Conservation (phyloP, 2,888 invertebrate species). For the Pristionchus japonicus region DNA sequence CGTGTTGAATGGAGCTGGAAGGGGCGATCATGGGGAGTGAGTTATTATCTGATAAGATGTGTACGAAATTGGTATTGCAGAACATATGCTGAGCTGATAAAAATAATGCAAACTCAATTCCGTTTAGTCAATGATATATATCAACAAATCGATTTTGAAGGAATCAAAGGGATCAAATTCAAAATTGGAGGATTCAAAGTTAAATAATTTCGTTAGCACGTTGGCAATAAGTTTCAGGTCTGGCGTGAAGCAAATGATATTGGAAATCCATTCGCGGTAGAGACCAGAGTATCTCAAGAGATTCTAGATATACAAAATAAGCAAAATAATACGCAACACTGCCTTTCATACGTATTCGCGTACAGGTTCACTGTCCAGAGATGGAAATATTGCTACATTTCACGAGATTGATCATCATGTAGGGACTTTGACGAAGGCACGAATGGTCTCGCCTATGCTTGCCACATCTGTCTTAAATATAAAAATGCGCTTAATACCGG, state of each 20-base stretch:
- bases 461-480: not conserved
- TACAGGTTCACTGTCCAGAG: not conserved
- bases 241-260: not conserved
- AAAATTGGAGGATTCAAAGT: not conserved
- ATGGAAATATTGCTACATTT: no score
- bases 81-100: not conserved
- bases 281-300: not conserved
- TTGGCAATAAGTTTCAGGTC: not conserved
- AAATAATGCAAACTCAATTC: not conserved
- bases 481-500: not conserved
- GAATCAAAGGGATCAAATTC: not conserved
- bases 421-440: not conserved
- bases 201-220: not conserved
- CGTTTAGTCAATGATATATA: not conserved
- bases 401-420: no score
- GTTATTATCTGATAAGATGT: no score
- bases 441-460: not conserved
- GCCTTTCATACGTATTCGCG: not conserved
- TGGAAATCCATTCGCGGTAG: not conserved
- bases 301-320: not conserved
- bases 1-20: not conserved
- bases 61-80: no score
- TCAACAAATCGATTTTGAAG: not conserved
- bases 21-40: not conserved
- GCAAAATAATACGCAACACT: not conserved